Evolutionary conservation across 2,113 vertebrate species (phyloP), one percentile per base, ranked within the genome.

Genomic region (Lucifuga dentata): DNA sequence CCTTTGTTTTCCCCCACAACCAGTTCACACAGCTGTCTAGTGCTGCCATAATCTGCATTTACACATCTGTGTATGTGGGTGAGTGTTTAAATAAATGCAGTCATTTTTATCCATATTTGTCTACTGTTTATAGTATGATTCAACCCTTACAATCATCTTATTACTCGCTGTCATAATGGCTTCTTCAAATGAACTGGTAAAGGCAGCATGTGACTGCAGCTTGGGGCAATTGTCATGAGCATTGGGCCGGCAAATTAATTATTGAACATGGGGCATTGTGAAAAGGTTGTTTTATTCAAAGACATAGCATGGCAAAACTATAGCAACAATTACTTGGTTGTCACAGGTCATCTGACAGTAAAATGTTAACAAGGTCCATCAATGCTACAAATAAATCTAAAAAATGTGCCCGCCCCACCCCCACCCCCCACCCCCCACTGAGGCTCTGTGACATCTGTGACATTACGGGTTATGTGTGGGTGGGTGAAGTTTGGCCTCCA

Each of bases 231-330:
- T 68, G 82, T 89, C 70, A 57, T 44, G 61, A 66, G 74, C 86
- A 81, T 56, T 55, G 78, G 59, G 79, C 84, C 70, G 67, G 66
- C 40, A 90, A 91, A 92, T 89, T 75, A 89, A 86, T 39, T 87
- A 89, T 88, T 90, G 86, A 88, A 79, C 81, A 86, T 79, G 74
- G 72, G 73, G 61, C 44, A 33, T 53, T 29, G 76, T 74, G 61
- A 75, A 88, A 87, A 87, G 73, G 82, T 78, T 82, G 59, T 33
- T 55, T 73, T 20, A 56, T 65, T 81, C 51, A 76, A 65, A 66
- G 71, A 43, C 41, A n/a, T n/a, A n/a, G 5, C 15, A 39, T 21
- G 24, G 39, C 24, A 12, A 76, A 73, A 68, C 32, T 66, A 76
- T 58, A 68, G 68, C 33, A 53, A 51, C 11, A 40, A 65, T 45